phyloP scores from a whole-genome alignment of 2,113 vertebrate species.

The Antennarius striatus region DNA sequence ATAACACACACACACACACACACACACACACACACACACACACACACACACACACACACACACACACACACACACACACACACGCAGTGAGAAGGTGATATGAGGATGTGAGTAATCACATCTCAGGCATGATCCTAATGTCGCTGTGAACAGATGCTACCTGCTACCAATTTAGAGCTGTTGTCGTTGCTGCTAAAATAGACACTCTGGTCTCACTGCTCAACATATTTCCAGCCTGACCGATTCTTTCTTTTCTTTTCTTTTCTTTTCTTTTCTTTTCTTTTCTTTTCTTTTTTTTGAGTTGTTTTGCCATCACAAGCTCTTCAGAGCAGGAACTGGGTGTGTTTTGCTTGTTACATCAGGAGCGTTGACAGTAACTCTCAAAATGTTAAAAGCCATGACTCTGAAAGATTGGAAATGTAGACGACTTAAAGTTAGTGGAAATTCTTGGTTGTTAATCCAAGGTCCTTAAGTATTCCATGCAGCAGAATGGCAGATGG shows the following conservation, averaged over 20 bases:
- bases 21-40: neutral
- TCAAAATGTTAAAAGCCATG: slow-evolving; percentile 10
- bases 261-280: slow-evolving; percentile 28
- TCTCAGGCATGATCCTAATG: slow-evolving; percentile 75
- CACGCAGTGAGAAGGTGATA: neutral
- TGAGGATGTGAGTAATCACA: slow-evolving; percentile 75
- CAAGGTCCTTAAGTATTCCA: neutral
- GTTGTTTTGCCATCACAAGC: slow-evolving; percentile 30
- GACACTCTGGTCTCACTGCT: slow-evolving; percentile 66
- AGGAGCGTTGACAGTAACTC: slow-evolving; percentile 40
- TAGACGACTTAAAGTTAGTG: neutral
- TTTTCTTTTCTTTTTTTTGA: slow-evolving; percentile 20
- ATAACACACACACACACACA: neutral
- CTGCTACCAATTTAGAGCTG: slow-evolving; percentile 83
- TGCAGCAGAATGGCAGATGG: neutral
- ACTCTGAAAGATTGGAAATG: slow-evolving; percentile 29
- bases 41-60: neutral
- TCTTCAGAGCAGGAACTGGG: slow-evolving; percentile 22
- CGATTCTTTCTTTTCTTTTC: slow-evolving; percentile 35
- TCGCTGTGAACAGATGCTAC: slow-evolving; percentile 84
- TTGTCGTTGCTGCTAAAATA: slow-evolving; percentile 66
- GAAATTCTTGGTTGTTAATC: slow-evolving; percentile 7
- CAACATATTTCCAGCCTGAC: slow-evolving; percentile 40
- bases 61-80: neutral
- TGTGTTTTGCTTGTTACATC: slow-evolving; percentile 30